Percentiles rank a stretch among this genome's conserved stretches.
Evolutionary conservation across 2,113 vertebrate species (phyloP).

Genomic region (Mohoua ochrocephala): DNA sequence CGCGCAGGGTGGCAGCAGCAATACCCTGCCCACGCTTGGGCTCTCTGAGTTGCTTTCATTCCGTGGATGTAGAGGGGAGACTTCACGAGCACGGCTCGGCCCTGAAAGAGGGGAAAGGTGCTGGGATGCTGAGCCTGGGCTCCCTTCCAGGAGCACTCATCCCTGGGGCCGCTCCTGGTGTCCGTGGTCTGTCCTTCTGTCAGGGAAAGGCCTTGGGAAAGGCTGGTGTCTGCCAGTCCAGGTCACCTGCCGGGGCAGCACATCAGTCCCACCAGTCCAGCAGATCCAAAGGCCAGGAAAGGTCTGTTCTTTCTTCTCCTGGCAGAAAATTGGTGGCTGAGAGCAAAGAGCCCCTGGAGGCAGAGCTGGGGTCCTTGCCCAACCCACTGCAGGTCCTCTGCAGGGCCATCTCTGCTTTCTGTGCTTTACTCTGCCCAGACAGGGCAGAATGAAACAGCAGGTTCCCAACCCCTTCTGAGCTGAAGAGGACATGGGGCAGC

Average conservation of each 20-base stretch:
- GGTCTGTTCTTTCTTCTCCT: background rate
- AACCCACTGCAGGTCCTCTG: background rate
- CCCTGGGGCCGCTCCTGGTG: background rate
- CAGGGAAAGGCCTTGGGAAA: background rate
- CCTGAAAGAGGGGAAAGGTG: background rate
- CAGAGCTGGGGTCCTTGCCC: background rate
- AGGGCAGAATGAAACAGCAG: background rate
- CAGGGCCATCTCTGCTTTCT: background rate
- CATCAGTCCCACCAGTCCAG: background rate
- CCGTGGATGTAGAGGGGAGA: background rate
- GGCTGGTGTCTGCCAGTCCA: too few species aligned
- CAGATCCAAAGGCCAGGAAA: background rate
- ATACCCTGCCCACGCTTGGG: accelerated
- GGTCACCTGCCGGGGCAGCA: background rate
- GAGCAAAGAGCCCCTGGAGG: background rate
- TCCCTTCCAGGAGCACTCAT: background rate
- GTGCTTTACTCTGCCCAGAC: background rate
- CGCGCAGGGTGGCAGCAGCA: accelerated
- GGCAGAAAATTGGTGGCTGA: background rate
- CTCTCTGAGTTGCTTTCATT: background rate
- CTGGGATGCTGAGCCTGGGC: background rate
- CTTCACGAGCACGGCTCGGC: too few species aligned
- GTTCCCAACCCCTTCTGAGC: background rate
- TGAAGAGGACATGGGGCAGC: background rate
- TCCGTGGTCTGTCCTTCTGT: background rate